Evolutionary conservation across 2,888 invertebrate genomes (phyloP).

Genomic region (Agrotis ipsilon): DNA sequence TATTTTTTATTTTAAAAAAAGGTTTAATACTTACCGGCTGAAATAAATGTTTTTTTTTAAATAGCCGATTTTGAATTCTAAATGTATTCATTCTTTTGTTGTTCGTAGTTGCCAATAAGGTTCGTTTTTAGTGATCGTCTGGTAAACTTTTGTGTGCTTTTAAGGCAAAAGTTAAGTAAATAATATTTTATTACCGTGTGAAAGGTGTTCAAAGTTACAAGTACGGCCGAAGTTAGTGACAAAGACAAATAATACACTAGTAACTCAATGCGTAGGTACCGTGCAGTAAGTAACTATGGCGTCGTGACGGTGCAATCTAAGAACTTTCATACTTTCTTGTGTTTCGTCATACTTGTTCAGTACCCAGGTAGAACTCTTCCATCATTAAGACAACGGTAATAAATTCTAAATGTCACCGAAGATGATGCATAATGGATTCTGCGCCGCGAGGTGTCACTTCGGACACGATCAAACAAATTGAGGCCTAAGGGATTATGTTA

Average conservation of each 20-base stretch:
- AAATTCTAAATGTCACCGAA: constrained; percentile 87
- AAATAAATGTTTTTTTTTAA: not conserved
- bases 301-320: constrained; percentile 66
- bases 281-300: constrained; percentile 30
- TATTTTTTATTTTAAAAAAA: not conserved
- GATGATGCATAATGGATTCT: constrained; percentile 85
- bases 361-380: constrained; percentile 76
- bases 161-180: not conserved
- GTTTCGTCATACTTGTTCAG: constrained; percentile 66
- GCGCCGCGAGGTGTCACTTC: constrained; percentile 79
- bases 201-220: constrained; percentile 24
- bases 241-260: constrained; percentile 59
- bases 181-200: constrained; percentile 19
- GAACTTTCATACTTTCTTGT: constrained; percentile 69
- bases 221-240: constrained; percentile 35
- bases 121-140: not conserved
- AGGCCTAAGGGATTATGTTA: constrained; percentile 18
- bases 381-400: constrained; percentile 84
- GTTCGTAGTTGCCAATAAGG: not conserved
- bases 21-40: not conserved
- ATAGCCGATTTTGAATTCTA: not conserved
- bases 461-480: constrained; percentile 55
- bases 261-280: constrained; percentile 35
- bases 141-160: not conserved
- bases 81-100: not conserved